A percentile compares a stretch with the other conserved stretches of the same genome.
Evolutionary conservation across 2,113 vertebrate species (phyloP).

Genomic region (Glaucomys volans): DNA sequence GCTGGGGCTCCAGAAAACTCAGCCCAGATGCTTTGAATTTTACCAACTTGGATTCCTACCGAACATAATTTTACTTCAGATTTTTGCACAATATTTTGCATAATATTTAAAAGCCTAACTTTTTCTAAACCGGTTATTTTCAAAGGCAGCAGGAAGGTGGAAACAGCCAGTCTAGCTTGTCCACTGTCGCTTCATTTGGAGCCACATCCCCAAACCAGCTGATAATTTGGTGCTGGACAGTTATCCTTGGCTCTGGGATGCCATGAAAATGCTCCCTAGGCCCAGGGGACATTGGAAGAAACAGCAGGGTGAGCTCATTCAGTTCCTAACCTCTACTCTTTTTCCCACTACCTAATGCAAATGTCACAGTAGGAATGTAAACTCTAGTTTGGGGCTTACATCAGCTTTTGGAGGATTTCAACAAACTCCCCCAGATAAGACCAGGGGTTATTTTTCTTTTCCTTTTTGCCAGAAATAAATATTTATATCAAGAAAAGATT

Average conservation of each 20-base stretch:
- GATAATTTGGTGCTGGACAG: conserved; percentile 71
- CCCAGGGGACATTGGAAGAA: background rate
- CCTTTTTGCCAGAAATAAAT: conserved; percentile 75
- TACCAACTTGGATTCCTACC: background rate
- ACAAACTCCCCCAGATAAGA: conserved; percentile 55
- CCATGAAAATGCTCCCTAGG: conserved; percentile 48
- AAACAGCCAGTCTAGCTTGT: conserved; percentile 18
- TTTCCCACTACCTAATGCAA: conserved; percentile 46
- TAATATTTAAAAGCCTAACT: background rate
- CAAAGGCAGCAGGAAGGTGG: conserved; percentile 31
- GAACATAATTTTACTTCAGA: conserved; percentile 18
- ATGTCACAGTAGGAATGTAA: conserved; percentile 74
- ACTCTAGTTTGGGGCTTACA: conserved; percentile 61
- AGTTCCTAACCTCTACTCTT: conserved; percentile 35
- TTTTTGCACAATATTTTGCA: conserved; percentile 40
- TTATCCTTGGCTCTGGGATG: conserved; percentile 63
- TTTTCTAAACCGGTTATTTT: conserved; percentile 8
- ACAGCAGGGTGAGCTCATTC: conserved; percentile 36
- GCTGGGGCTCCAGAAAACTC: conserved; percentile 10
- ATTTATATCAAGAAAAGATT: conserved; percentile 75
- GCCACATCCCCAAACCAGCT: conserved; percentile 62
- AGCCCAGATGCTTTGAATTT: conserved; percentile 20
- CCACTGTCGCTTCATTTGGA: conserved; percentile 22
- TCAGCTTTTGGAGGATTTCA: conserved; percentile 70
- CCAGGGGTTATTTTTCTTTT: conserved; percentile 67